Evolutionary conservation across 2,797 vertebrate species (phyloP).

Genomic region (Discoglossus pictus): DNA sequence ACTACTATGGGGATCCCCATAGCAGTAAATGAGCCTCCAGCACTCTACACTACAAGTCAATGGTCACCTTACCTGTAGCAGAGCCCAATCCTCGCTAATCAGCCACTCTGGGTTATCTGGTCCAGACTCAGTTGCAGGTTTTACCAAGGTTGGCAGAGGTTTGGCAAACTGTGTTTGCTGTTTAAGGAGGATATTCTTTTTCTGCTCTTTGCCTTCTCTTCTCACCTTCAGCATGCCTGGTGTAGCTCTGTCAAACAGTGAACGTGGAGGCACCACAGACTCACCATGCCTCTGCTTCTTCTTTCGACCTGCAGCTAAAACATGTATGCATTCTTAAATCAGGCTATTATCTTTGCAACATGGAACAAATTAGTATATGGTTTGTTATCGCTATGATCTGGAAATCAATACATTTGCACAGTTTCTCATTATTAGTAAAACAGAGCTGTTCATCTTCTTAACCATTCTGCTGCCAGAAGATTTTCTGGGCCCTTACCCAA

Average conservation of each 20-base stretch:
- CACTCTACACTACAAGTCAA: too few relatives aligned
- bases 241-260: conserved; percentile 88
- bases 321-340: not conserved
- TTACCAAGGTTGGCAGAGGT: conserved; percentile 85
- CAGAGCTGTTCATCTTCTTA: too few relatives aligned
- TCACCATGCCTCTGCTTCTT: conserved; percentile 92
- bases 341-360: not conserved
- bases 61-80: conserved; percentile 80
- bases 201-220: conserved; percentile 89
- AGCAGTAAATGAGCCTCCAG: too few relatives aligned
- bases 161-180: conserved; percentile 91
- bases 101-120: conserved; percentile 94
- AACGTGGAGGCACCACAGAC: conserved; percentile 88
- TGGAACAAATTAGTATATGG: too few relatives aligned
- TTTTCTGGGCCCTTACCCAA: too few relatives aligned
- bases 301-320: conserved; percentile 81
- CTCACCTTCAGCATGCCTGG: conserved; percentile 84
- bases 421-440: too few relatives aligned
- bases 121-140: conserved; percentile 82
- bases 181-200: conserved; percentile 90
- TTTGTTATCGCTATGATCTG: too few relatives aligned
- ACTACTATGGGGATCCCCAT: too few relatives aligned
- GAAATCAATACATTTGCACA: too few relatives aligned
- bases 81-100: conserved; percentile 93
- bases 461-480: too few relatives aligned